Evolutionary conservation across 2,888 invertebrate genomes (phyloP), one percentile per base, ranked within the genome.

Genomic region (Gastracanthus pulcherrimus): DNA sequence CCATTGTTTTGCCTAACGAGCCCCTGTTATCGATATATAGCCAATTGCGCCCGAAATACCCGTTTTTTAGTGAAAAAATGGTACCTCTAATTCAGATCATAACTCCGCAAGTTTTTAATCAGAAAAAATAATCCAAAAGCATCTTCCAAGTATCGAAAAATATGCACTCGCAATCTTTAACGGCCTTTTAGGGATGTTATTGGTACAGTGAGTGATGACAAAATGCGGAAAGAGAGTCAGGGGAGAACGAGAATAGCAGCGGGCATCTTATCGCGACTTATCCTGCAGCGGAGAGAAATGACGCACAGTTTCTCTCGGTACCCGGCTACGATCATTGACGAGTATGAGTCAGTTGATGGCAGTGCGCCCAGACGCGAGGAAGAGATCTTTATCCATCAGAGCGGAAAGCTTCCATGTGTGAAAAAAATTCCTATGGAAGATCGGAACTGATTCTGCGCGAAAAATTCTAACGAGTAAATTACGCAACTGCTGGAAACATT

Each of bases 151-250:
- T n/a, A n/a, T n/a, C n/a, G n/a, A n/a, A n/a, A n/a, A n/a, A n/a
- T n/a, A n/a, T n/a, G n/a, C n/a, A n/a, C n/a, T n/a, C n/a, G n/a
- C n/a, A n/a, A n/a, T n/a, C n/a, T n/a, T n/a, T n/a, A n/a, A n/a
- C n/a, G n/a, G n/a, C n/a, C n/a, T 45, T 45, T 45, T n/a, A n/a
- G n/a, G 45, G 45, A 13, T 16, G 45, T n/a, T 45, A 45, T 45
- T 13, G 16, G 64, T 13, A 23, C 16, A 48, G 19, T 45, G 16
- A 16, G 69, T 36, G 62, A 77, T 36, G 48, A 77, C 34, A 13
- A 45, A 2, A 34, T 74, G 76, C 38, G 58, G 71, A 60, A 48
- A 69, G 71, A 81, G 66, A 78, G 76, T 34, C 38, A 34, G 36
- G 55, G 34, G 36, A 36, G 41, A 51, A 74, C 62, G n/a, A n/a